A percentile compares a stretch with the other conserved stretches of the same genome.
Evolutionary conservation across 2,888 invertebrate species (phyloP).

Genomic region (Eulithis prunata): DNA sequence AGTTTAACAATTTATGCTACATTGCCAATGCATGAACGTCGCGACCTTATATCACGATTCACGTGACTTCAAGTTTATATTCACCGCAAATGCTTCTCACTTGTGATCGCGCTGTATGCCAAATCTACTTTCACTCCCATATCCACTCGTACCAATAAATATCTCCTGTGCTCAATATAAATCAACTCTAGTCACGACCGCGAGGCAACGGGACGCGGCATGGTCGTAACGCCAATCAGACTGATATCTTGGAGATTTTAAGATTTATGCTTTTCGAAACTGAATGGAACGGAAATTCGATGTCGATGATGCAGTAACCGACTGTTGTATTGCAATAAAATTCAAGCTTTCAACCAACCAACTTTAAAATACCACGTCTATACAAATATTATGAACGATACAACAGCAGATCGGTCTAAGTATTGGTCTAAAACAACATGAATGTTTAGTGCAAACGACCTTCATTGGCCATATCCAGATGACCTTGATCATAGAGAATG

Average conservation of each 20-base stretch:
- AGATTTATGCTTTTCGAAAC: conserved; percentile 17
- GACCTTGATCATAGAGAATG: conserved; percentile 68
- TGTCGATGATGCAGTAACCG: neutral
- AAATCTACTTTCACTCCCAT: conserved; percentile 64
- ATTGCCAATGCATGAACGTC: conserved; percentile 53
- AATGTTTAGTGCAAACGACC: conserved; percentile 56
- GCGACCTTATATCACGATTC: conserved; percentile 51
- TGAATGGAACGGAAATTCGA: neutral
- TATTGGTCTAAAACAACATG: neutral
- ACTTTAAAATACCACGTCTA: too few species aligned
- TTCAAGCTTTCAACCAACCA: neutral
- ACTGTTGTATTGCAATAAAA: neutral
- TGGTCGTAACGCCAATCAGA: conserved; percentile 21
- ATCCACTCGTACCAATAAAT: conserved; percentile 56
- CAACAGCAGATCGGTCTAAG: neutral
- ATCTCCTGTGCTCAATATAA: conserved; percentile 50
- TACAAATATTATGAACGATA: neutral
- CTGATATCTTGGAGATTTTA: conserved; percentile 21
- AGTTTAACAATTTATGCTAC: too few species aligned
- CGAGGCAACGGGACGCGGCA: conserved; percentile 29
- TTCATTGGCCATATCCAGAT: conserved; percentile 63
- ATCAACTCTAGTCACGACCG: conserved; percentile 51
- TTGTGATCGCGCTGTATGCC: conserved; percentile 60
- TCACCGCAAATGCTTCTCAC: conserved; percentile 54
- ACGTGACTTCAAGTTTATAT: conserved; percentile 51